Evolutionary conservation across 2,113 vertebrate genomes (phyloP).

Genomic region (Mesitornis unicolor): DNA sequence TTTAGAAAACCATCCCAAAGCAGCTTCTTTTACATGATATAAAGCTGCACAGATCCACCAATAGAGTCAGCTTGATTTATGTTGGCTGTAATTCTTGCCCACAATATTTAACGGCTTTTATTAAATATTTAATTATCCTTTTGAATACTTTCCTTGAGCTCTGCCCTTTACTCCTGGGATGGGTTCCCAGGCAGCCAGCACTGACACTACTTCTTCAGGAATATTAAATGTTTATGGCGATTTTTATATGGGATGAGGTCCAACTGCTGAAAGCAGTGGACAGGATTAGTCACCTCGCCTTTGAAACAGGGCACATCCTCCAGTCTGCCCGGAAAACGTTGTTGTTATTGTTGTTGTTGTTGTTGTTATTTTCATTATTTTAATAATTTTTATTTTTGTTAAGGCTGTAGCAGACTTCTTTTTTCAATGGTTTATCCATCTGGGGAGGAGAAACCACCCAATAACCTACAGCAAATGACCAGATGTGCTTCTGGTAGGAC

Average conservation of each 20-base stretch:
- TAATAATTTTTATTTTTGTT: background rate
- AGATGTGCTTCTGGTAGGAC: rapidly evolving
- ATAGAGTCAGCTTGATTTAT: background rate
- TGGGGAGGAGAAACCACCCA: no score
- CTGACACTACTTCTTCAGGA: background rate
- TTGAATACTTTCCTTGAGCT: conserved; percentile 43
- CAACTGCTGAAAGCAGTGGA: background rate
- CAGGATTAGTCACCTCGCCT: background rate
- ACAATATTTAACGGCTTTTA: background rate
- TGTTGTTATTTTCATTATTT: no score
- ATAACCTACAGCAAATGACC: rapidly evolving
- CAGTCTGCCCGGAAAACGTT: background rate
- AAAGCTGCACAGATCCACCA: background rate
- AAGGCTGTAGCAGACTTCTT: rapidly evolving
- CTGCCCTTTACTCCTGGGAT: background rate
- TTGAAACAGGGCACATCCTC: rapidly evolving
- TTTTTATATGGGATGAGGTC: background rate
- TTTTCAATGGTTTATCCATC: background rate
- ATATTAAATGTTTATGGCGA: conserved; percentile 14
- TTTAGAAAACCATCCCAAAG: background rate
- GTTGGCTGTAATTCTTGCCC: background rate
- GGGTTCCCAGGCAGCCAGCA: background rate
- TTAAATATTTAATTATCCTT: conserved; percentile 52
- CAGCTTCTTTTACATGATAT: background rate
- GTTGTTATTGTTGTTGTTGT: no score